These are phyloP conservation scores for Alouatta palliata DNA, from an alignment of 2,113 vertebrate species.

Conservation along the genomic window DNA sequence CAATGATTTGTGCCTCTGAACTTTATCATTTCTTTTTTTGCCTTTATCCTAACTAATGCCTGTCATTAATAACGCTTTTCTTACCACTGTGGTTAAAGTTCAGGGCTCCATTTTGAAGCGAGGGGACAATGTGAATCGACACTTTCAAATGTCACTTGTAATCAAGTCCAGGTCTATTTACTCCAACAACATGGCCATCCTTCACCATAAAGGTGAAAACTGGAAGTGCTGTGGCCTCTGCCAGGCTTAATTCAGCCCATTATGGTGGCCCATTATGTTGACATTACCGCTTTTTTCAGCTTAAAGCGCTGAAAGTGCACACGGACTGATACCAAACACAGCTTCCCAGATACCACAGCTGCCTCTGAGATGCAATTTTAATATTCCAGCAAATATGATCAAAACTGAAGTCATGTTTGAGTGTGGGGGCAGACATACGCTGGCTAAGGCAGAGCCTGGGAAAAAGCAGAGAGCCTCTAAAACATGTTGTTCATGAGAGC, in stretches of 20 bases:
- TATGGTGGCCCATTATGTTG: not conserved
- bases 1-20: not conserved
- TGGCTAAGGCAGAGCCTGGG: fast-evolving
- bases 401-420: not conserved
- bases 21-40: not conserved
- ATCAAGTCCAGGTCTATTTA: not conserved
- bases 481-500: not conserved
- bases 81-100: not conserved
- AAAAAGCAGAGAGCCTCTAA: not conserved
- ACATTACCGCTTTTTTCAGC: not conserved
- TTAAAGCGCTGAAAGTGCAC: not conserved
- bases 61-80: not conserved
- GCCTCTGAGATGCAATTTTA: not conserved
- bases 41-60: not conserved
- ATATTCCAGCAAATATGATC: not conserved
- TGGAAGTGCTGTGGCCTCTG: not conserved
- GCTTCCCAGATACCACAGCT: not conserved
- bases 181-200: not conserved
- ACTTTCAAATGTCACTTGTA: not conserved
- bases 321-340: not conserved
- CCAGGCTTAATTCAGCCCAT: not conserved
- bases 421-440: fast-evolving
- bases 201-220: not conserved
- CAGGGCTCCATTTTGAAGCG: not conserved
- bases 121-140: not conserved